phyloP scores from a whole-genome alignment of 2,888 invertebrate genomes.

The Cristatella mucedo region DNA sequence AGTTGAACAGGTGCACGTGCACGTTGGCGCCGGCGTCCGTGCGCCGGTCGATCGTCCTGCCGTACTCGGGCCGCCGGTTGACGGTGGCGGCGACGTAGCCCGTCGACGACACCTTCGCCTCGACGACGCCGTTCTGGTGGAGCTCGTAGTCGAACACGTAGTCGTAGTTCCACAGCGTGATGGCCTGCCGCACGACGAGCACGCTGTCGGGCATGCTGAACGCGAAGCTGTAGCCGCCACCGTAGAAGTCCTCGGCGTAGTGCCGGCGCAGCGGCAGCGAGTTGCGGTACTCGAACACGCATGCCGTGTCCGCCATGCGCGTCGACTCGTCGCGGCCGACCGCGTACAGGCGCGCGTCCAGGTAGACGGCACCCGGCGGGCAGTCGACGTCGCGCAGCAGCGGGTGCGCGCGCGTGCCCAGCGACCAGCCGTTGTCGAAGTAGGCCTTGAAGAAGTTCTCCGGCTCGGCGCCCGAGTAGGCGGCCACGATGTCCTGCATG shows the following conservation, averaged over 20 bases:
- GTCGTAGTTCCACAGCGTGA: conserved; percentile 27
- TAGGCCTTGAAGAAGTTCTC: conserved; percentile 9
- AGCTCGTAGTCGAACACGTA: conserved; percentile 27
- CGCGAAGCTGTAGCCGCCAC: too few species aligned
- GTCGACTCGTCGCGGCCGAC: conserved; percentile 14
- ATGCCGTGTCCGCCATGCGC: too few species aligned
- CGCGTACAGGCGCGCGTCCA: conserved; percentile 18
- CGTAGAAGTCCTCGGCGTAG: conserved; percentile 20
- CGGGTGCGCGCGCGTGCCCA: conserved; percentile 16
- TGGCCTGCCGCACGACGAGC: conserved; percentile 20
- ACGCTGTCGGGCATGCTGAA: conserved; percentile 18
- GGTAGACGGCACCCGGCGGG: conserved; percentile 20
- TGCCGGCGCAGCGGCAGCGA: conserved; percentile 6
- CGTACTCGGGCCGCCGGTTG: conserved; percentile 14
- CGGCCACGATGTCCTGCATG: conserved; percentile 23
- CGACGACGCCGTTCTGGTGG: conserved; percentile 25
- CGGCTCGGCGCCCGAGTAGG: conserved; percentile 21
- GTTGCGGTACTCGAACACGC: neutral
- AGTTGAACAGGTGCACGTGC: conserved; percentile 27
- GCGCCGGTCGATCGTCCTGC: conserved; percentile 17
- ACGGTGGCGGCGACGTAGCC: conserved; percentile 22
- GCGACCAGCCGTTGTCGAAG: conserved; percentile 17
- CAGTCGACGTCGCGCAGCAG: conserved; percentile 26
- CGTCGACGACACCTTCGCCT: conserved; percentile 23
- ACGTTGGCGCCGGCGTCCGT: conserved; percentile 18